Evolutionary conservation across 2,113 vertebrate genomes (phyloP).

Genomic region (Ellobius talpinus): DNA sequence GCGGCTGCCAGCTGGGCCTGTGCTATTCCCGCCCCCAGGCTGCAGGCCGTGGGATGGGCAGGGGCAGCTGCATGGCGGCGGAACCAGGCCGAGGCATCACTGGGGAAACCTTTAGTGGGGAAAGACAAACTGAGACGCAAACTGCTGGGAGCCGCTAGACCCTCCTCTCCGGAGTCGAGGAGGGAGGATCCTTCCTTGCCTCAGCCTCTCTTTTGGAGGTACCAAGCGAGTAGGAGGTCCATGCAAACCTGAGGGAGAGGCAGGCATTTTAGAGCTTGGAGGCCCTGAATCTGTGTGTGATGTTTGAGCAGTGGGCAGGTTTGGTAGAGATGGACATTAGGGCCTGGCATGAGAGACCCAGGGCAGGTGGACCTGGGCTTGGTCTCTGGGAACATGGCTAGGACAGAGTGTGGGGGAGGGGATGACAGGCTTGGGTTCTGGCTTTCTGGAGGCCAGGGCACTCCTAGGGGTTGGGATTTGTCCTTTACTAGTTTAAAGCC

Average conservation of each 20-base stretch:
- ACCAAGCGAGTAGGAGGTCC: background rate
- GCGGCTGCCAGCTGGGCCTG: background rate
- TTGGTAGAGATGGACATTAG: background rate
- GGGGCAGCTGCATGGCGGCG: constrained; percentile 9
- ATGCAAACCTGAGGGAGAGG: background rate
- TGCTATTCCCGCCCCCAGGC: background rate
- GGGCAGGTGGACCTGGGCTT: constrained; percentile 4
- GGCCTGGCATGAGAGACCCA: background rate
- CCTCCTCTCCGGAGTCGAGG: background rate
- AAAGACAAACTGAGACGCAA: background rate
- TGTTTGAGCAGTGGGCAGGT: background rate
- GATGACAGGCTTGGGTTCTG: background rate
- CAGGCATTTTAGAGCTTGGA: background rate
- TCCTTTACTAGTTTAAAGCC: background rate
- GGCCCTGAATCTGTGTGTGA: background rate
- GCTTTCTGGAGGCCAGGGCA: background rate
- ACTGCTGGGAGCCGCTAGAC: background rate
- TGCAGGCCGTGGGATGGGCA: background rate
- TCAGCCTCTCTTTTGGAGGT: background rate
- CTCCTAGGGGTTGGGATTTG: background rate
- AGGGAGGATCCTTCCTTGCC: background rate
- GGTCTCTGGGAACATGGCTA: background rate
- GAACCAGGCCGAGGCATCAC: background rate
- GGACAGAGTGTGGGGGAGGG: background rate
- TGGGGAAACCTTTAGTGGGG: background rate